Conservation (phyloP, 1,140 invertebrate species). For the Bombus affinis region DNA sequence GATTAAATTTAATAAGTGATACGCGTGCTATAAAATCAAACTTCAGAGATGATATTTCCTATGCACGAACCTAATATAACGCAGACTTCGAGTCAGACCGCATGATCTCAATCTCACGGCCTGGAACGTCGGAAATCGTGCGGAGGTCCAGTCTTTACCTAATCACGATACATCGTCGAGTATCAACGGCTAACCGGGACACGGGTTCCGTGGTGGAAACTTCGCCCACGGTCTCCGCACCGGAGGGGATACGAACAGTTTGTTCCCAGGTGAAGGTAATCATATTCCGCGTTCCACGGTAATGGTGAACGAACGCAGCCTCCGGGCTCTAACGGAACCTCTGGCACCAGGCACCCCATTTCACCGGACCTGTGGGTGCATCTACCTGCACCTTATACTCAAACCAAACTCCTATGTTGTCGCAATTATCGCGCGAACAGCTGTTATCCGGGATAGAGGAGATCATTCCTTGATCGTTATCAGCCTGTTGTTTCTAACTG, state of each 20-base stretch:
- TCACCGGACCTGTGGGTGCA: conserved; percentile 62
- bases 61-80: neutral
- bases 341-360: conserved; percentile 70
- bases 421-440: conserved; percentile 66
- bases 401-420: conserved; percentile 50
- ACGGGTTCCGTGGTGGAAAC: conserved; percentile 55
- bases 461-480: conserved; percentile 53
- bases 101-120: conserved; percentile 49
- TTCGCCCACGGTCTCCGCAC: conserved; percentile 61
- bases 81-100: neutral
- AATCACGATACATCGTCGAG: conserved; percentile 45
- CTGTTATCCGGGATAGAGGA: conserved; percentile 55
- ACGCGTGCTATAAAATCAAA: neutral
- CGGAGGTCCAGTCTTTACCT: conserved; percentile 14
- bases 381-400: conserved; percentile 50
- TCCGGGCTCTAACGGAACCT: conserved; percentile 77
- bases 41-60: neutral
- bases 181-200: conserved; percentile 59
- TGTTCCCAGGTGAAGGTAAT: conserved; percentile 77
- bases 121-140: conserved; percentile 23
- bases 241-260: conserved; percentile 49
- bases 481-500: conserved; percentile 53
- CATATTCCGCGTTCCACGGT: conserved; percentile 81
- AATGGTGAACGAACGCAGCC: conserved; percentile 77
- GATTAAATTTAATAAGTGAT: neutral